Base-by-base conservation (phyloP, 2,888 invertebrate genomes). In the Xestia xanthographa region DNA sequence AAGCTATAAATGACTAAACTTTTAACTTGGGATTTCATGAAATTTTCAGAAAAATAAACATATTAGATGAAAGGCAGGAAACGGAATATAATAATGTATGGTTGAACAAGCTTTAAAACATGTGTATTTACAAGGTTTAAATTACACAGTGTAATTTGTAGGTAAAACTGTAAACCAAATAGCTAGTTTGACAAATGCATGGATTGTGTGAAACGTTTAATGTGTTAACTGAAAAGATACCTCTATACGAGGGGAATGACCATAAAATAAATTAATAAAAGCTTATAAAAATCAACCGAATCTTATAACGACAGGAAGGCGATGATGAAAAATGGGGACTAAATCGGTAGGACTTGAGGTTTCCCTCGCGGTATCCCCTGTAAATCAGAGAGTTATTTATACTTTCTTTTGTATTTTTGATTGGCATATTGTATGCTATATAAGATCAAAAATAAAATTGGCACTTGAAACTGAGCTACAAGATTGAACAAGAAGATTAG, bases 361-460 rank as follows among this genome's bases (percentile, higher is more conserved):
- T 34, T 34, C 34, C 34, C 34, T 34, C 34, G 34, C 34, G 34
- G 34, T 34, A 34, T 34, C 5, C 4, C 34, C 34, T 34, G 34
- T 34, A 34, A 2, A 34, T 34, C 34, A 34, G 4, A 34, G 34
- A 34, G 34, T 34, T 34, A 34, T 5, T 34, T 34, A 34, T 14
- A 26, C 29, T 29, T 29, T 26, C 6, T 50, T n/a, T 50, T 53
- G 20, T 48, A 60, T 22, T 34, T 62, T 22, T 38, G 60, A 34
- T 20, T 22, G 34, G 12, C 34, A 38, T 14, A 1, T 6, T 38
- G 38, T 26, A 0, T 3, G 9, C 5, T 48, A 20, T 72, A 6
- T 8, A 22, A 34, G 9, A 60, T 74, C 29, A 26, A 26, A 48
- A 60, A 73, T 48, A 11, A 53, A 43, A 69, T n/a, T 69, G 22